A percentile compares a stretch with the other conserved stretches of the same genome.
phyloP scores from a whole-genome alignment of 2,888 invertebrate species.

The Diaperis boleti region DNA sequence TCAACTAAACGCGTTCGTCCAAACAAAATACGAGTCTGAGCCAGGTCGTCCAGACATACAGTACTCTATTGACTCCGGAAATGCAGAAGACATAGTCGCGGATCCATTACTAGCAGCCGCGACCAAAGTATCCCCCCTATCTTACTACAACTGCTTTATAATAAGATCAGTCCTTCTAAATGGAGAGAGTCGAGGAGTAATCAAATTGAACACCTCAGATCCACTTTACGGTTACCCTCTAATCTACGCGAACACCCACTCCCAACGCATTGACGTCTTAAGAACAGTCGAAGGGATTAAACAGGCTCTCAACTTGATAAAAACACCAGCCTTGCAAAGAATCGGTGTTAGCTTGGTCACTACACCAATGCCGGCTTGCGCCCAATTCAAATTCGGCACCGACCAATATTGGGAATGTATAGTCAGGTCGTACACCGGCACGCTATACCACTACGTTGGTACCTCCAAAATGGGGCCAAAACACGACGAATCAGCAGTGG shows the following conservation, averaged over 20 bases:
- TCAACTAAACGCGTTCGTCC: conserved; percentile 72
- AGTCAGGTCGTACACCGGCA: conserved; percentile 75
- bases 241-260: conserved; percentile 79
- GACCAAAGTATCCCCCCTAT: conserved; percentile 68
- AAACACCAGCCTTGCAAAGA: conserved; percentile 71
- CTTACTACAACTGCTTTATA: conserved; percentile 74
- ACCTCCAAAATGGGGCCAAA: conserved; percentile 80
- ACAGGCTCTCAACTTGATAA: conserved; percentile 71
- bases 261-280: conserved; percentile 73
- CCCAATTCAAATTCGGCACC: conserved; percentile 70
- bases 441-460: conserved; percentile 78
- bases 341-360: conserved; percentile 71
- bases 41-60: conserved; percentile 75
- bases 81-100: conserved; percentile 70
- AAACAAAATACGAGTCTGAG: conserved; percentile 69
- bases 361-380: conserved; percentile 72
- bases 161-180: conserved; percentile 73
- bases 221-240: conserved; percentile 79
- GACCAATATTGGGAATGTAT: conserved; percentile 78
- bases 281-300: conserved; percentile 73
- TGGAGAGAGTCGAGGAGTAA: conserved; percentile 74
- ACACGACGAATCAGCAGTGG: conserved; percentile 73
- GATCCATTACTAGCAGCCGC: conserved; percentile 68
- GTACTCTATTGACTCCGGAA: conserved; percentile 73
- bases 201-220: conserved; percentile 75